Conservation (phyloP, 2,888 invertebrate species). For the Crematogaster levior region DNA sequence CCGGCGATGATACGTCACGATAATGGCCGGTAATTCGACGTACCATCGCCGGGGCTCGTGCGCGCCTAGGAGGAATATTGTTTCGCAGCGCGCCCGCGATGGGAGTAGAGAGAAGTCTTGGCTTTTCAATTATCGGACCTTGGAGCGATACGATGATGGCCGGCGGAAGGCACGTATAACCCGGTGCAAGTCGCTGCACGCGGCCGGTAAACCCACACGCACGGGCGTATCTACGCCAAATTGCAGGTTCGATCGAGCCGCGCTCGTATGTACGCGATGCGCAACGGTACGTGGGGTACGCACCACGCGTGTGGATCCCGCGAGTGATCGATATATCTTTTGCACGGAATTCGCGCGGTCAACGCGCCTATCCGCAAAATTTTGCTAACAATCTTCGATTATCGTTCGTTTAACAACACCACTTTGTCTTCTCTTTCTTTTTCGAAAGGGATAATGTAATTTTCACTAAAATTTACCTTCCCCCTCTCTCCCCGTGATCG, state of each 20-base stretch:
- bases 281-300: constrained; percentile 28
- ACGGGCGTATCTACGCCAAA: constrained; percentile 72
- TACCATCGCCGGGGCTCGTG: constrained; percentile 71
- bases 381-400: background rate
- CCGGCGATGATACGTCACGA: constrained; percentile 81
- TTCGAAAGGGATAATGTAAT: background rate
- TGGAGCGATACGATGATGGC: constrained; percentile 74
- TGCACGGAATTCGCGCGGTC: background rate
- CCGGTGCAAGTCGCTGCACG: constrained; percentile 64
- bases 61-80: constrained; percentile 68
- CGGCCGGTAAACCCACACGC: constrained; percentile 74
- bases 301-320: constrained; percentile 29
- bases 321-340: constrained; percentile 14
- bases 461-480: constrained; percentile 3
- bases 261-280: constrained; percentile 33
- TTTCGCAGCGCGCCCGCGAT: constrained; percentile 63
- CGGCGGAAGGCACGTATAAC: constrained; percentile 67
- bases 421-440: background rate
- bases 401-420: constrained; percentile 10
- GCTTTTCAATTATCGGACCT: constrained; percentile 79
- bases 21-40: constrained; percentile 82
- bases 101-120: constrained; percentile 67
- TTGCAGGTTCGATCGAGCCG: constrained; percentile 64
- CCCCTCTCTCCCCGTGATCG: background rate
- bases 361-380: constrained; percentile 19